phyloP scores from a whole-genome alignment of 2,797 vertebrate species.

The Lagorchestes hirsutus region DNA sequence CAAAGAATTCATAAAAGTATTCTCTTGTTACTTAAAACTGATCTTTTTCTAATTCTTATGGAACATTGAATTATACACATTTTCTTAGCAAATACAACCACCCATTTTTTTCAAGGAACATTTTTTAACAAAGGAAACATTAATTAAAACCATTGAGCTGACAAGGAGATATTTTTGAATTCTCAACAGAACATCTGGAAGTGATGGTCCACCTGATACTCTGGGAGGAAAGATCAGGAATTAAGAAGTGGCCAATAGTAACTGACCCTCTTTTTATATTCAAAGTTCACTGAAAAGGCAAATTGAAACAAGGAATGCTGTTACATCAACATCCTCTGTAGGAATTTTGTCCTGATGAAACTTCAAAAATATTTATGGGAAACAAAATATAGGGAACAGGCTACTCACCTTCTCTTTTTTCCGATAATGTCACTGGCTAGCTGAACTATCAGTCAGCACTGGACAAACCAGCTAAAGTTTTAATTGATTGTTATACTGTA shows the following conservation, averaged over 20 bases:
- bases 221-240: neutral
- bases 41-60: neutral
- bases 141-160: neutral
- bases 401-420: neutral
- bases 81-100: neutral
- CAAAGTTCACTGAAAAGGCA: neutral
- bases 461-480: slow-evolving; percentile 14
- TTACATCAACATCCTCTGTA: neutral
- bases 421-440: slow-evolving; percentile 10
- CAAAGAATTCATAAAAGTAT: neutral
- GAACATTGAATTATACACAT: neutral
- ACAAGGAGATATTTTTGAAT: neutral
- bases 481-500: slow-evolving; percentile 2
- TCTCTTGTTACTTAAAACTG: neutral
- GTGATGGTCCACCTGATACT: neutral
- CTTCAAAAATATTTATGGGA: neutral
- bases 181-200: neutral
- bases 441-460: slow-evolving; percentile 9
- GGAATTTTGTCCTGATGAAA: neutral
- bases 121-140: neutral
- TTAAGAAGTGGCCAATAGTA: neutral
- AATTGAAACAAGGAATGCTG: neutral
- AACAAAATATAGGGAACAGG: neutral
- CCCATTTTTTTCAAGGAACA: neutral
- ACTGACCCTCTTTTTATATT: neutral